Base-by-base conservation (phyloP, 1,140 invertebrate genomes). In the Luehdorfia chinensis region DNA sequence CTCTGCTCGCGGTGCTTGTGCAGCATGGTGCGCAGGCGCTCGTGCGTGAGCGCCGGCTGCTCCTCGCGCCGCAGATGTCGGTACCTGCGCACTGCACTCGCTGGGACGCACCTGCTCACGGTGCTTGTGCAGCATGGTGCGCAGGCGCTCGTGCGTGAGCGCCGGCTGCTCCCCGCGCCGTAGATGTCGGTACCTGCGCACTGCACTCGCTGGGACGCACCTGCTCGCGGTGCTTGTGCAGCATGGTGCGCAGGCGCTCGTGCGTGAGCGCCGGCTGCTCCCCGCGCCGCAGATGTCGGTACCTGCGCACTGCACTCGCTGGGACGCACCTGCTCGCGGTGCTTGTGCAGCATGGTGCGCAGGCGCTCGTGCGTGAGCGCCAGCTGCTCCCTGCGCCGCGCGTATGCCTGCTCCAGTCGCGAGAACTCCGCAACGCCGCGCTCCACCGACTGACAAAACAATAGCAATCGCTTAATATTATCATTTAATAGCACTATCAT, bases 401-500 rank as follows among this genome's bases (percentile, higher is more conserved):
- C 91, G 62, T 93, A 95, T 33, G 92, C 89, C 64, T 93, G 88
- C 47, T 91, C 92, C 36, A 96, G 84, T 44, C 93, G 91, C 23
- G 92, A 91, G 19, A 94, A 90, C 84, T 96, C 95, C 14, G 92
- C 91, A 21, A 96, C 94, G 16, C 94, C 95, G 50, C 93, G 92
- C 59, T 94, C 93, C 27, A 96, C 94, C 1, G 95, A 92, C 30
- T 91, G 90, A 50, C 5, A 28, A 28, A n/a, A n/a, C n/a, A n/a
- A n/a, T n/a, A n/a, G n/a, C 19, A 7, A 21, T 4, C 19, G 19
- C 19, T 4, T 21, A 3, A 21, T 21, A 21, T 4, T 21, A 21
- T 21, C 19, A 21, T 3, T 7, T 21, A n/a, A n/a, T n/a, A n/a
- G n/a, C 19, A 4, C 19, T 21, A 4, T 21, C 3, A 21, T 21